Evolutionary conservation across 2,113 vertebrate genomes (phyloP), one percentile per base, ranked within the genome.

Genomic region (Nycticebus coucang): DNA sequence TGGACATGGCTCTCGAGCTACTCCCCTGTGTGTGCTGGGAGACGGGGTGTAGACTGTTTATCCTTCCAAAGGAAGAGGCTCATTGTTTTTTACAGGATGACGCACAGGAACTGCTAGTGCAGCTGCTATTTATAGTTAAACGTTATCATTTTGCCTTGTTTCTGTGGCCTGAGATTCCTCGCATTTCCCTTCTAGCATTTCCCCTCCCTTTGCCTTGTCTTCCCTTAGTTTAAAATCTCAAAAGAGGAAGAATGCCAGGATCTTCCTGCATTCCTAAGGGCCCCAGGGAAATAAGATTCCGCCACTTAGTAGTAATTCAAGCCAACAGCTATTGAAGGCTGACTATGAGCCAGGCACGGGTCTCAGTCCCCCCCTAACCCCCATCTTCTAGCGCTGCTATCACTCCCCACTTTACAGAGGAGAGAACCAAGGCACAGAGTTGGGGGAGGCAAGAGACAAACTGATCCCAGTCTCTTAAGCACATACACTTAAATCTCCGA

Each of bases 41-140:
- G 59, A 28, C 14, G 6, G 19, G 50, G 19, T 55, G 69, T 78
- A 45, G 30, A 22, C 59, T 77, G 9, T n/a, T 69, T 66, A 28
- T 41, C 60, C 50, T 93, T 93, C 53, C 14, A 53, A 83, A 86
- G 95, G 95, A 95, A 89, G 81, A 59, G n/a, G 37, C 5, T 81
- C 72, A 72, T 85, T 88, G 90, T 62, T 93, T 62, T 93, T 74
- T 50, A 30, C 88, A 81, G 66, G 87, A 78, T 35, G 75, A n/a
- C 28, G 21, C 59, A 12, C 60, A 60, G n/a, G 59, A 66, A 79
- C 50, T 87, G 75, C 69, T 19, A 3, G 79, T 59, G 79, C 22
- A 26, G 28, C 37, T 75, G 87, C 87, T 94, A 69, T 89, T 97
- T 86, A 71, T 81, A 90, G 88, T 17, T 68, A 85, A 69, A 83